Percentiles rank a stretch among this genome's conserved stretches.
Conservation (phyloP, 2,797 vertebrate genomes). For the Adrianichthys oophorus region DNA sequence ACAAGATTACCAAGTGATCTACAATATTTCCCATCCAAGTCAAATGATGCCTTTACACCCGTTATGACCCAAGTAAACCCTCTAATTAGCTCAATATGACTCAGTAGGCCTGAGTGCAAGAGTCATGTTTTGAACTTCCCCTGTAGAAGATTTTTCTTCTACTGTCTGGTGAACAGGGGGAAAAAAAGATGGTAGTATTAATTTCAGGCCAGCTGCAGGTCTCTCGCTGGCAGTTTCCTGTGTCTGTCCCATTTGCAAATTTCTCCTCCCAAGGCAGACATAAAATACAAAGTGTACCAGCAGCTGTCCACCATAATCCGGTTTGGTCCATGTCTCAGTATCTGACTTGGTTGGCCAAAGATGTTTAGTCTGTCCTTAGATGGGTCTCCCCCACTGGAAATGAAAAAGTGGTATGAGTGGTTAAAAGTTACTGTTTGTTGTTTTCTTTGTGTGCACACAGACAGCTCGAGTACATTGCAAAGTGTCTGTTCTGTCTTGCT, state of each 20-base stretch:
- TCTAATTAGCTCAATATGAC: constrained; percentile 52
- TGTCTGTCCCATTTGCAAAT: constrained; percentile 70
- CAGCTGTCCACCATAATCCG: constrained; percentile 79
- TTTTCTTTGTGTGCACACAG: constrained; percentile 20
- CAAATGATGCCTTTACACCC: constrained; percentile 37
- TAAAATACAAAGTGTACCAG: constrained; percentile 64
- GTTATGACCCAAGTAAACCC: constrained; percentile 43
- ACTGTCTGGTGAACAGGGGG: neutral
- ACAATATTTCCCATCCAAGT: constrained; percentile 45
- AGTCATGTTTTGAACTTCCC: constrained; percentile 1
- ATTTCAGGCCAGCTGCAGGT: constrained; percentile 71
- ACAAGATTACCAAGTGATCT: constrained; percentile 29
- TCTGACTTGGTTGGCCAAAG: constrained; percentile 54
- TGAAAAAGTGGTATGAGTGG: constrained; percentile 34
- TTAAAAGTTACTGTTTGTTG: constrained; percentile 35
- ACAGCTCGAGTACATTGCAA: constrained; percentile 44
- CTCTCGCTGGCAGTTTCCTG: constrained; percentile 68
- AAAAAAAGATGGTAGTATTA: constrained; percentile 45
- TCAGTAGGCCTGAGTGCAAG: constrained; percentile 38
- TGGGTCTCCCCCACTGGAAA: constrained; percentile 36
- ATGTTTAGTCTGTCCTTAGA: constrained; percentile 50
- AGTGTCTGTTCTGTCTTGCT: constrained; percentile 38
- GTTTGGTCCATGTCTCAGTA: constrained; percentile 52
- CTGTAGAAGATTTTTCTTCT: constrained; percentile 17
- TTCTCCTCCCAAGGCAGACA: constrained; percentile 65